These are phyloP conservation scores for Brachionus plicatilis DNA, from an alignment of 1,140 invertebrate genomes.

Conservation along the genomic window DNA sequence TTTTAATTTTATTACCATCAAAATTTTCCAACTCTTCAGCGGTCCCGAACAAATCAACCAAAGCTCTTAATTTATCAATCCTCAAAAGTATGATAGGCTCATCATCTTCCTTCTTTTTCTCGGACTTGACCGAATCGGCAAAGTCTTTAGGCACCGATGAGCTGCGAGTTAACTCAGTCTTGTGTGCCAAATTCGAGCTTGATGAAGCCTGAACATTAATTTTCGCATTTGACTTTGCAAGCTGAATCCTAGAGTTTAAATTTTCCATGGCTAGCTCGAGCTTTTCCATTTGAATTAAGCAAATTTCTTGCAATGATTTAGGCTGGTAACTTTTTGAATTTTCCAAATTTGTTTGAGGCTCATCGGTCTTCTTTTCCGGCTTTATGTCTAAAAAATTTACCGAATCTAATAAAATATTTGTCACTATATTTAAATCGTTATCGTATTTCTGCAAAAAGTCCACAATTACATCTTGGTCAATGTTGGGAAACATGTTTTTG, in stretches of 20 bases:
- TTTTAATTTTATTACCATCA: neutral
- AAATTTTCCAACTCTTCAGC: neutral
- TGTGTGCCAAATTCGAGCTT: too few relatives aligned
- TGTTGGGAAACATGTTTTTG: constrained; percentile 14
- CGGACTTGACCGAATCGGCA: neutral
- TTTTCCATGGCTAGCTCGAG: constrained; percentile 1
- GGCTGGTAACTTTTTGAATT: neutral
- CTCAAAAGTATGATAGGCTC: neutral
- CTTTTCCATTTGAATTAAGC: constrained; percentile 8
- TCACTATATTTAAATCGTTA: constrained; percentile 13
- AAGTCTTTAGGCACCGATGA: neutral
- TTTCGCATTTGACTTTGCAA: neutral
- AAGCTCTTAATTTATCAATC: neutral
- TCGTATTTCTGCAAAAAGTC: constrained; percentile 37
- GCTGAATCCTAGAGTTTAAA: neutral
- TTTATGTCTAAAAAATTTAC: neutral
- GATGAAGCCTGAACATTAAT: too few relatives aligned
- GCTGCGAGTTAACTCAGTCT: neutral
- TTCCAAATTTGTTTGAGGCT: neutral
- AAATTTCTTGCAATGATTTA: constrained; percentile 30
- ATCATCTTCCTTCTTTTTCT: neutral
- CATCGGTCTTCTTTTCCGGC: neutral
- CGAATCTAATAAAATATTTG: constrained; percentile 32
- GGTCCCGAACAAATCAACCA: neutral
- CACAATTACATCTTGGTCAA: constrained; percentile 11